These are phyloP conservation scores for Potamarius usumacintae DNA, from an alignment of 2,113 vertebrate species.

Conservation along the genomic window DNA sequence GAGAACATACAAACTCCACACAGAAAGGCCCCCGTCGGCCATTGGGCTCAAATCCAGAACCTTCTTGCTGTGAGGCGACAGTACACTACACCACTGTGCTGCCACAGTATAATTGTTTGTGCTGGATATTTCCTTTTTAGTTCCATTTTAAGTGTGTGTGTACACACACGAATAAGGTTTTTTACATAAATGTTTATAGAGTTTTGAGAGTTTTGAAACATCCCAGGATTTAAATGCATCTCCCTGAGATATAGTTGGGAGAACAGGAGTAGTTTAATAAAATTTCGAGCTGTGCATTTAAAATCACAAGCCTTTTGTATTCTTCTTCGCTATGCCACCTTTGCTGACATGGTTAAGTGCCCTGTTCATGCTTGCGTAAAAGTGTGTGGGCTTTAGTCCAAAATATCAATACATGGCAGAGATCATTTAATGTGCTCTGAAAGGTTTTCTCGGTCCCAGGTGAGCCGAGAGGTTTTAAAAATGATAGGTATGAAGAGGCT, in stretches of 20 bases:
- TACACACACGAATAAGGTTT: no score
- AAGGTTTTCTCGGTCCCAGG: neutral
- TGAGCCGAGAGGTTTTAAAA: constrained; percentile 21
- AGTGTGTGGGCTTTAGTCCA: constrained; percentile 17
- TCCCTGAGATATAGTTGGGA: constrained; percentile 1
- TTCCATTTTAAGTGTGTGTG: neutral
- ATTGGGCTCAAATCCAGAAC: no score
- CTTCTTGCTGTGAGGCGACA: no score
- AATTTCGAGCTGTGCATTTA: constrained; percentile 45
- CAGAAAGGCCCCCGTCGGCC: no score
- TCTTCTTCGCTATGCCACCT: neutral
- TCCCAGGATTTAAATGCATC: neutral
- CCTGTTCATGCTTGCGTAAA: constrained; percentile 40
- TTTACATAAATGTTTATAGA: neutral
- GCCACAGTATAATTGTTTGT: neutral
- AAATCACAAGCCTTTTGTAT: constrained; percentile 26
- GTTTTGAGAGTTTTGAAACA: neutral
- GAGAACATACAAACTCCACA: no score
- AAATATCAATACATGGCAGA: constrained; percentile 43
- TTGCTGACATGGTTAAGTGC: constrained; percentile 28
- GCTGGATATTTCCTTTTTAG: neutral
- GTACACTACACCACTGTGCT: no score
- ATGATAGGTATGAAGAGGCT: constrained; percentile 28
- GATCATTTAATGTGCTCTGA: constrained; percentile 27
- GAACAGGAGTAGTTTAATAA: constrained; percentile 43